A percentile compares a stretch with the other conserved stretches of the same genome.
phyloP scores from a whole-genome alignment of 2,888 invertebrate species.

The Trissonchulus latispiculum region DNA sequence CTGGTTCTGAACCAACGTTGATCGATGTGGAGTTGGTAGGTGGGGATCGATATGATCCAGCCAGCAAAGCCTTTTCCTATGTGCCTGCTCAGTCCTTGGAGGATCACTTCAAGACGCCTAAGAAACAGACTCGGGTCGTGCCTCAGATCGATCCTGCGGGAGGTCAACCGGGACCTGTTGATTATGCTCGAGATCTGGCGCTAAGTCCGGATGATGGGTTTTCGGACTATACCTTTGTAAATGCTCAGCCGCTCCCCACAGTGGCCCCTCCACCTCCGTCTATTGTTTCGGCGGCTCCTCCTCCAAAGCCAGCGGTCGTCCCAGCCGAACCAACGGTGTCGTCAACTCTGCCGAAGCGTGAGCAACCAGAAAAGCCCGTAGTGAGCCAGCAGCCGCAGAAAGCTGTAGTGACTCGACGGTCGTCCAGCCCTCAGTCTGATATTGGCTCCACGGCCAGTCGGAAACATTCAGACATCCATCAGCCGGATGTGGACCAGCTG shows the following conservation, averaged over 20 bases:
- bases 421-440: neutral
- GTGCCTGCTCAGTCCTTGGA: conserved; percentile 41
- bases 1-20: conserved; percentile 11
- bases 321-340: neutral
- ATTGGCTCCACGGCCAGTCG: neutral
- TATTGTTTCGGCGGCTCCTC: neutral
- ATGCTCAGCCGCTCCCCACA: neutral
- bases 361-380: neutral
- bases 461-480: conserved; percentile 12
- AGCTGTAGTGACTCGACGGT: neutral
- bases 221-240: too few relatives aligned
- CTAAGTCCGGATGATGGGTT: neutral
- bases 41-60: conserved; percentile 40
- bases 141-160: conserved; percentile 18
- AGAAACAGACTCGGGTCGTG: conserved; percentile 27
- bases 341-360: neutral
- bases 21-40: conserved; percentile 41
- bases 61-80: conserved; percentile 41
- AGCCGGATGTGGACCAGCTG: conserved; percentile 39
- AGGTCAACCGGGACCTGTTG: neutral
- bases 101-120: conserved; percentile 35
- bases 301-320: neutral
- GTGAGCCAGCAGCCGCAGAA: neutral
- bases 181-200: neutral
- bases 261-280: too few relatives aligned